Base-by-base conservation (phyloP, 2,797 vertebrate species). In the Anableps anableps region DNA sequence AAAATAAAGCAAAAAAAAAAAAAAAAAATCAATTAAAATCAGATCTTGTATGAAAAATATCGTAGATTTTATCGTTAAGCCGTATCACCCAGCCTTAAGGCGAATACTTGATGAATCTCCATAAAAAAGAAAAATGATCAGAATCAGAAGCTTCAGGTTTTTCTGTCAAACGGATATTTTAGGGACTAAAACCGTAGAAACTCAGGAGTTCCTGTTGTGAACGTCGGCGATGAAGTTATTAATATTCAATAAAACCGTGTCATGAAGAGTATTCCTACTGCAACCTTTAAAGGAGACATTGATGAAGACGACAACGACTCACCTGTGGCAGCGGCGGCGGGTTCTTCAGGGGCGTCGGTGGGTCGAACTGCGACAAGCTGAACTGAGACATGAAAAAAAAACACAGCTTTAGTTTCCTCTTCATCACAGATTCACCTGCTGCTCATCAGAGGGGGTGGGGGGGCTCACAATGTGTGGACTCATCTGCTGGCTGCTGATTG, bases 311-410 rank as follows among this genome's bases (percentile, higher is more conserved):
- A 41, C 6, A 6, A 41, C 6, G 38, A 41, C n/a, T n/a, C n/a
- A n/a, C n/a, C n/a, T n/a, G 8, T n/a, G n/a, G n/a, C 0, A 26
- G 3, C 5, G 2, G 80, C 4, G 0, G 1, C 2, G 0, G 1
- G 2, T 88, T 87, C 0, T 3, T 80, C 84, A 91, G 86, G 0
- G 23, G 78, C 0, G 1, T 86, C 10, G 51, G 83, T 13, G 0
- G 0, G 0, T 74, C 58, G 3, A 79, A 82, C 0, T 1, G 0
- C 0, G 66, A 41, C 38, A 89, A 29, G 2, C 53, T 14, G 1
- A 92, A 86, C 93, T 94, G 88, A 36, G n/a, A 19, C 3, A 4
- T 0, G 55, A 84, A 79, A 70, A n/a, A 76, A 70, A 83, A 3
- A 41, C 38, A 58, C 23, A 14, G 2, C 2, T 17, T 80, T 45